Conservation (phyloP, 2,797 vertebrate species). For the Leptodon cayanensis region DNA sequence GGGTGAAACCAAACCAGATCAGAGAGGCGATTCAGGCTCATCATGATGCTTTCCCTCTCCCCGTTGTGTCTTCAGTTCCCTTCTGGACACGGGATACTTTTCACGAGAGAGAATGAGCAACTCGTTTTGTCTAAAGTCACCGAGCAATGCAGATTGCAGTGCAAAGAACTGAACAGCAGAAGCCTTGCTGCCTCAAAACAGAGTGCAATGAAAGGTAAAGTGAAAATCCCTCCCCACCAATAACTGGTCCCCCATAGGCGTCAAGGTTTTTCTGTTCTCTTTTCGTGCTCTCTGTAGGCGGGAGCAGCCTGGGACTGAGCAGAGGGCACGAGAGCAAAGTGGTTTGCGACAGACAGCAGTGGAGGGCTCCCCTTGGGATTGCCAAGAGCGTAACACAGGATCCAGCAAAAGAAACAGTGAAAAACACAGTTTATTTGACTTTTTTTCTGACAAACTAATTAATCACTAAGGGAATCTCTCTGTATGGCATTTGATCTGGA, state of each 20-base stretch:
- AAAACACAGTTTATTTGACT: background rate
- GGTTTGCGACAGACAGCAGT: background rate
- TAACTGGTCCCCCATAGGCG: background rate
- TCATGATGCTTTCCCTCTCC: background rate
- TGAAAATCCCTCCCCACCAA: rapidly evolving
- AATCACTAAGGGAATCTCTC: background rate
- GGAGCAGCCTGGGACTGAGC: background rate
- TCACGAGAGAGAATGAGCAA: background rate
- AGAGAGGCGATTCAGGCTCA: background rate
- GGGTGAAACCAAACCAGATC: background rate
- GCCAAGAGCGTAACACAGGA: background rate
- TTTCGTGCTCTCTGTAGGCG: background rate
- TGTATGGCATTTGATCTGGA: background rate
- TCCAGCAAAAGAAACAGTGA: background rate
- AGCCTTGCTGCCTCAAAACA: background rate
- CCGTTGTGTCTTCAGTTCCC: background rate
- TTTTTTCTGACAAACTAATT: background rate
- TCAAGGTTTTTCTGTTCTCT: background rate
- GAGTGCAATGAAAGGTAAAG: background rate
- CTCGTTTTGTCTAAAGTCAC: background rate
- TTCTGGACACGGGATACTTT: background rate
- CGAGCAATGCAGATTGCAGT: background rate
- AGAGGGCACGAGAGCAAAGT: background rate
- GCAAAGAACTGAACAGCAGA: background rate
- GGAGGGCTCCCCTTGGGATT: background rate